These are phyloP conservation scores for Ceramica pisi DNA, from an alignment of 2,888 invertebrate species.

Conservation along the genomic window DNA sequence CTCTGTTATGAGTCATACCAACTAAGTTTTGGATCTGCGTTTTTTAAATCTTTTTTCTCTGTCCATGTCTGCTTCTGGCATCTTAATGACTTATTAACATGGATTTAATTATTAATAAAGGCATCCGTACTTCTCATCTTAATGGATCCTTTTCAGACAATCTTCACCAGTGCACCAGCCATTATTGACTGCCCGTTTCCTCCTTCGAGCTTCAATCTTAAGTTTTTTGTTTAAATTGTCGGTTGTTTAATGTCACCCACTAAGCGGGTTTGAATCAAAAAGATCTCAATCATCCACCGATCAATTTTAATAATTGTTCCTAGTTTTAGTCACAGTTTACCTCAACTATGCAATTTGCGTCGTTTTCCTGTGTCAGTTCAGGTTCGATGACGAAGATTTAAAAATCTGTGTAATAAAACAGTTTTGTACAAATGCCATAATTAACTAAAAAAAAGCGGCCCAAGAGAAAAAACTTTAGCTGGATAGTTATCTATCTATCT, in stretches of 20 bases:
- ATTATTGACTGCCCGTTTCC: conserved; percentile 29
- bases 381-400: neutral
- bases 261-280: conserved; percentile 7
- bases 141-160: conserved; percentile 20
- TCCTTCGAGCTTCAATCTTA: neutral
- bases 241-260: conserved; percentile 21
- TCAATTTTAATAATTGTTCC: conserved; percentile 24
- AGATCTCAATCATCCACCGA: conserved; percentile 14
- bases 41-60: neutral
- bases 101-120: neutral
- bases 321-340: neutral
- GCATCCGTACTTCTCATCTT: neutral
- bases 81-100: conserved; percentile 3
- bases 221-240: conserved; percentile 30
- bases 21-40: neutral
- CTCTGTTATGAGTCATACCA: conserved; percentile 25
- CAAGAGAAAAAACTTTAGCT: neutral
- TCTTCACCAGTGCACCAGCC: conserved; percentile 1
- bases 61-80: conserved; percentile 16
- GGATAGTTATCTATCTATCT: too few species aligned
- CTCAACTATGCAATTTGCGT: neutral
- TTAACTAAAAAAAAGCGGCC: neutral
- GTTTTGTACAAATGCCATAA: neutral
- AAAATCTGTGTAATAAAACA: neutral
- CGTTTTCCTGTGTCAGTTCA: neutral